Evolutionary conservation across 2,113 vertebrate genomes (phyloP), one percentile per base, ranked within the genome.

Genomic region (Heteronetta atricapilla): DNA sequence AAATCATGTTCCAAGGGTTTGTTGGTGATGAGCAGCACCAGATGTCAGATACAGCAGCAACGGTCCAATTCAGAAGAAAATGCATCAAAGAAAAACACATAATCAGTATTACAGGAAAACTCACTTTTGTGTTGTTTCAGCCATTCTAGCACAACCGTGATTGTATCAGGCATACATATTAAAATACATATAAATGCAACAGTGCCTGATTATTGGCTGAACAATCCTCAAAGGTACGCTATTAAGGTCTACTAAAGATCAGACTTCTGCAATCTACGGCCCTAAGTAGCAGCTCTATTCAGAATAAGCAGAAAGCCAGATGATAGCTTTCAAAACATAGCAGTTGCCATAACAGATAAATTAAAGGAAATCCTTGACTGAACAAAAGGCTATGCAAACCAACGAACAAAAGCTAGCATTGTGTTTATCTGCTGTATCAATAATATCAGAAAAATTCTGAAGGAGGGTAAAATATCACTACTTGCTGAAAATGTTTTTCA

Each of bases 101-200:
- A 97, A 99, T 99, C 99, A 99, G 99, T 98, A 98, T 99, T 99
- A 99, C 99, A 98, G 98, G 98, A 98, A 98, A 94, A 89, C 29
- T 64, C 10, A 22, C 13, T 6, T 16, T 26, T 22, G 34, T 16
- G 13, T 7, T 36, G 33, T 31, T 87, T 93, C 70, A 96, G 80
- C 73, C 86, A 62, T 42, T 70, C 79, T 92, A 63, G 33, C 42
- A 67, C 25, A 77, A 38, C 67, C 87, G 13, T 5, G 26, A 60
- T 5, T 60, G 21, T 4, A 53, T 36, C 38, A 77, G 33, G 78
- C 23, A 55, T n/a, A 11, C 0, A 52, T 40, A 69, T 34, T 68
- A 89, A 86, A 78, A 46, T 25, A 72, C 52, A 70, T 2, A 38
- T 40, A 76, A 86, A 66, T 16, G 25, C 64, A 60, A 34, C 38